A percentile compares a stretch with the other conserved stretches of the same genome.
phyloP scores from a whole-genome alignment of 1,140 invertebrate species.

The Patella vulgata region DNA sequence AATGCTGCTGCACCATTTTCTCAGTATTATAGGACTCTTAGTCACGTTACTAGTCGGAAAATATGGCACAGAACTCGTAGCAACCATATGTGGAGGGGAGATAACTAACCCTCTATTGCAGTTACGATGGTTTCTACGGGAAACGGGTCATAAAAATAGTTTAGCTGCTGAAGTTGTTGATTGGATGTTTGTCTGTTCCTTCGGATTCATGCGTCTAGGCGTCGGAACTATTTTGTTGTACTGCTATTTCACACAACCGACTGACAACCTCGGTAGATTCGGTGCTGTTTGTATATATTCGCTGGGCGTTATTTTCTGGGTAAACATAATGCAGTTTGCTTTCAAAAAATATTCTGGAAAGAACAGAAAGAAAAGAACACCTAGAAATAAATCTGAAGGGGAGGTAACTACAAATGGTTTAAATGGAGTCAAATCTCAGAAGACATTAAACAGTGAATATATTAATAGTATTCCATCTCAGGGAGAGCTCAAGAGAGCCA shows the following conservation, averaged over 20 bases:
- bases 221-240: constrained; percentile 56
- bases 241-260: constrained; percentile 51
- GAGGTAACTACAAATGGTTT: too few species aligned
- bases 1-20: constrained; percentile 62
- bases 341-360: constrained; percentile 37
- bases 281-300: constrained; percentile 52
- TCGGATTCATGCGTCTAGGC: constrained; percentile 56
- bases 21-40: constrained; percentile 54
- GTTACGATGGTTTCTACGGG: constrained; percentile 62
- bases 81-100: constrained; percentile 61
- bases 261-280: constrained; percentile 51
- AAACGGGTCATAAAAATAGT: constrained; percentile 45
- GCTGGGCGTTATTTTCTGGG: constrained; percentile 60
- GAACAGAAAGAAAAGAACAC: too few species aligned
- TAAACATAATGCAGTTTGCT: constrained; percentile 57
- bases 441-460: too few species aligned
- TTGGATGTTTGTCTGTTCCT: constrained; percentile 54
- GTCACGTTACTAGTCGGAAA: constrained; percentile 42
- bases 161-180: constrained; percentile 52
- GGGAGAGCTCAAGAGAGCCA: too few species aligned
- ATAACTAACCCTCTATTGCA: constrained; percentile 66
- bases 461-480: too few species aligned
- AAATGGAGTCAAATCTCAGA: too few species aligned
- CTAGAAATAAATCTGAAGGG: too few species aligned
- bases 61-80: constrained; percentile 62